Evolutionary conservation across 2,113 vertebrate genomes (phyloP), one percentile per base, ranked within the genome.

Genomic region (Climacteris rufus): DNA sequence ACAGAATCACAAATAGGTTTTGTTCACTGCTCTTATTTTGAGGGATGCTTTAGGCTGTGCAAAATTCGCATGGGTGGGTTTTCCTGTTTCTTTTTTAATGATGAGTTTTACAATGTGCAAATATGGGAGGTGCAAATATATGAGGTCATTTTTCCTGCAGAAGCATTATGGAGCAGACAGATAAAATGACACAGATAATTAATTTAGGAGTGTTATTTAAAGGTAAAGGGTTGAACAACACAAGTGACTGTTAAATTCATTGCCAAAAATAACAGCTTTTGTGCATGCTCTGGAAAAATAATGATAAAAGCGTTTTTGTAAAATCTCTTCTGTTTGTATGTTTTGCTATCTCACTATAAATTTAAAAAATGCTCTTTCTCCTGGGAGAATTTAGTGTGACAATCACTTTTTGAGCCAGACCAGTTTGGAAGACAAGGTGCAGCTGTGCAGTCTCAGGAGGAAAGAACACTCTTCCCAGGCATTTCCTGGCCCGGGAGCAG

Each of bases 141-240:
- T 85, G 57, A 15, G 7, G 71, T 57, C 21, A n/a, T 52, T 94
- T 92, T 98, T 98, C 97, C 97, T 96, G 89, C 74, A 66, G 89
- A 91, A 90, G 28, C 69, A n/a, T 39, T 84, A 89, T 88, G 97
- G 96, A 94, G 83, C 74, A 94, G 74, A 47, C 76, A 96, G 90
- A 96, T 96, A 87, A 93, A 90, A 97, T 12, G 11, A 70, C 8
- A 21, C 17, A 86, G 75, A 22, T 75, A 90, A 94, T 79, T 31
- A 71, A 92, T 91, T 94, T 90, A 88, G 75, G 61, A 83, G 28
- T 61, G 88, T 70, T 97, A 87, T 87, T 94, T 84, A 87, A 88
- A 81, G 72, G 82, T 72, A 72, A 80, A 96, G 84, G 83, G 60
- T 63, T 94, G 75, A 95, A 92, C 63, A 77, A 40, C 54, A 82